Conservation (phyloP, 2,113 vertebrate species). For the Perca fluviatilis region DNA sequence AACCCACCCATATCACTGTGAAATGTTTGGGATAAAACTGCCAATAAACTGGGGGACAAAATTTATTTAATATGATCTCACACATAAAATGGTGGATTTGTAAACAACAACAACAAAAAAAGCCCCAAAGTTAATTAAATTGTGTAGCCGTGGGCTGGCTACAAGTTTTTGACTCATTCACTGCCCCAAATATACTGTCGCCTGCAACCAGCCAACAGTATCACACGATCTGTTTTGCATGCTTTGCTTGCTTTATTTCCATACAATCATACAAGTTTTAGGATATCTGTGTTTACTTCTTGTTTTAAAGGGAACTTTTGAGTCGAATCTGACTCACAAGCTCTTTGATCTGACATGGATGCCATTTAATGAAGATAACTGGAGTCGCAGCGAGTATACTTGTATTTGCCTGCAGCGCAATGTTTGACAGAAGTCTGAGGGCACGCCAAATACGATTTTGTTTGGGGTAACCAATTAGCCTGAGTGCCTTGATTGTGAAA, state of each 20-base stretch:
- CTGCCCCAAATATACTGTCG: constrained; percentile 52
- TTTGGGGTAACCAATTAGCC: constrained; percentile 67
- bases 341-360: constrained; percentile 74
- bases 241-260: constrained; percentile 58
- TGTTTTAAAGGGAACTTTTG: constrained; percentile 64
- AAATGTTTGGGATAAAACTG: background rate
- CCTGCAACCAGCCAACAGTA: constrained; percentile 52
- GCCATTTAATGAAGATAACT: constrained; percentile 75
- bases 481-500: constrained; percentile 39
- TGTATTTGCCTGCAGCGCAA: constrained; percentile 73
- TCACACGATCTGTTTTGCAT: constrained; percentile 60
- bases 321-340: constrained; percentile 55
- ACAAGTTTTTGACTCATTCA: constrained; percentile 46
- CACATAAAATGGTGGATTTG: background rate
- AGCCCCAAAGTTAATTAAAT: constrained; percentile 50
- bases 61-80: background rate
- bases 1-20: background rate
- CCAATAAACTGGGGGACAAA: background rate
- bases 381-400: constrained; percentile 63
- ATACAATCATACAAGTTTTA: constrained; percentile 42
- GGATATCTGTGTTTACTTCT: constrained; percentile 59
- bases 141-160: constrained; percentile 47
- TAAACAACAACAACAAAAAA: constrained; percentile 17
- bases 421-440: constrained; percentile 74
- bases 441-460: constrained; percentile 58